Base-by-base conservation (phyloP, 2,797 vertebrate genomes). In the Protonibea diacanthus region DNA sequence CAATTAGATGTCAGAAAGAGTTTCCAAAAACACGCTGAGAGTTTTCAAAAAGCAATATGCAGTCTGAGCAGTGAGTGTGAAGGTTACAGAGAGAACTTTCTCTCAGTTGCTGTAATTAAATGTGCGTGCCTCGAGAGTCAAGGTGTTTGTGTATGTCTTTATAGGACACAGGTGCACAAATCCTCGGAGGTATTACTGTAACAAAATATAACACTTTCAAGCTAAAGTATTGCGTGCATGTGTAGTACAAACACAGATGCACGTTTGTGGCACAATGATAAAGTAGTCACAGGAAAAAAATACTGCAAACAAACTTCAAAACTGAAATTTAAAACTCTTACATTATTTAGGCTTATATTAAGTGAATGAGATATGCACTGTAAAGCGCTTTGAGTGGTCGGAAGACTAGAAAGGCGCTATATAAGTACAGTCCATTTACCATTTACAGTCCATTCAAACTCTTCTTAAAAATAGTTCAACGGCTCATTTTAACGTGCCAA, bases 21-120 rank as follows among this genome's bases (percentile, higher is more conserved):
- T 62, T 66, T 74, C 21, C 17, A n/a, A 23, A 58, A 55, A 44
- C 57, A 20, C 7, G 2, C 40, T 3, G 64, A 57, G 51, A 58
- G n/a, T 62, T 80, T 71, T 65, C 8, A 51, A 51, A 83, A 49
- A 63, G 6, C 52, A 80, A 74, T 63, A 29, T 33, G 29, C 42
- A 55, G 62, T 18, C 42, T 66, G 45, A 62, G 52, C 44, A 42
- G 67, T 55, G 23, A 66, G 55, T 57, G 42, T 74, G 58, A 78
- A 79, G 85, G 78, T 76, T 49, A 48, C 57, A 61, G 5, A 61
- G 23, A 59, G 13, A 79, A 44, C 25, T 62, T 40, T 69, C 21
- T 58, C 29, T 67, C 57, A 52, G 48, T 20, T 17, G 38, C 12
- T 76, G 20, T 59, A 59, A 76, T 78, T 63, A 64, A 71, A 81